phyloP scores from a whole-genome alignment of 1,140 invertebrate genomes.

The Pseudobourletiella spinata region DNA sequence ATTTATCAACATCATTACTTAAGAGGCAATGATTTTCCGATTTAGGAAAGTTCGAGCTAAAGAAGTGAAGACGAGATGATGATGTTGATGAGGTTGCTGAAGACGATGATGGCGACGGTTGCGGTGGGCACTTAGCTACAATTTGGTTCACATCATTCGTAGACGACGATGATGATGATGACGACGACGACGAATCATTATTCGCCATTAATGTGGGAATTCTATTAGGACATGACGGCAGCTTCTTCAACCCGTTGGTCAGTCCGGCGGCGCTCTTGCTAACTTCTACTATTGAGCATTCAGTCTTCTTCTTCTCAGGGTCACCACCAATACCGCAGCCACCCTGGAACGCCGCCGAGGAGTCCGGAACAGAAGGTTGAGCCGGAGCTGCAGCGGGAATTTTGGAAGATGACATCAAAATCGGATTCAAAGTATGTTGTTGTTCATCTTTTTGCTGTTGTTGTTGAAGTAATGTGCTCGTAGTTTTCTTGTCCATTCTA shows the following conservation, averaged over 20 bases:
- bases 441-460: too few relatives aligned
- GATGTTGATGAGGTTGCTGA: not conserved
- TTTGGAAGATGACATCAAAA: not conserved
- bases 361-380: not conserved
- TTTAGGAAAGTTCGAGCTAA: too few relatives aligned
- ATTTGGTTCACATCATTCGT: not conserved
- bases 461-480: too few relatives aligned
- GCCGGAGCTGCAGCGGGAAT: not conserved
- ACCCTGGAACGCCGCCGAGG: not conserved
- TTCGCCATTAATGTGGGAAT: not conserved
- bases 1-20: too few relatives aligned
- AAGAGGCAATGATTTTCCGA: too few relatives aligned
- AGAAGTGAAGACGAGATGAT: not conserved
- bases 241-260: too few relatives aligned
- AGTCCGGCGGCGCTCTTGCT: not conserved
- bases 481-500: not conserved
- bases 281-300: slow-evolving; percentile 3
- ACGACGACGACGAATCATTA: not conserved
- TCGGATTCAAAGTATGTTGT: too few relatives aligned
- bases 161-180: not conserved
- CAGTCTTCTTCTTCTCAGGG: slow-evolving; percentile 8
- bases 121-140: slow-evolving; percentile 6
- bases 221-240: too few relatives aligned
- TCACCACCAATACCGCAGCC: too few relatives aligned
- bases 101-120: not conserved